Conservation (phyloP, 2,888 invertebrate species). For the Caenorhabditis panamensis region DNA sequence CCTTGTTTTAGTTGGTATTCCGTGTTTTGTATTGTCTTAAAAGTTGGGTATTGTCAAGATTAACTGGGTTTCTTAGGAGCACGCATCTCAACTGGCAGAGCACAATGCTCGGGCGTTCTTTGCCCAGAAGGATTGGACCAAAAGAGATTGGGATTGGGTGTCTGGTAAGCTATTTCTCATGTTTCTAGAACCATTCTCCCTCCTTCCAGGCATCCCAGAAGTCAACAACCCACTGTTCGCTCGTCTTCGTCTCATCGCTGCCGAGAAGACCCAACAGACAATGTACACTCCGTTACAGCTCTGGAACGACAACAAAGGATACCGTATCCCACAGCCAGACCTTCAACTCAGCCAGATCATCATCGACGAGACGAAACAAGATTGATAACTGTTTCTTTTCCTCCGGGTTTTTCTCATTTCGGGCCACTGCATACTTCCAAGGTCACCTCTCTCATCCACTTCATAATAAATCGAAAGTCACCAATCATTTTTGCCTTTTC, state of each 20-base stretch:
- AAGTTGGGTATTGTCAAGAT: background rate
- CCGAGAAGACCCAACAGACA: constrained; percentile 70
- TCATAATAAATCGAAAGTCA: constrained; percentile 49
- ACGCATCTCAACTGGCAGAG: constrained; percentile 72
- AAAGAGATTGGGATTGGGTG: constrained; percentile 78
- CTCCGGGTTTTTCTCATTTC: background rate
- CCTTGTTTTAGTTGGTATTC: constrained; percentile 8
- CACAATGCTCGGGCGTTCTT: constrained; percentile 76
- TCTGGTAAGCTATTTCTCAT: constrained; percentile 44
- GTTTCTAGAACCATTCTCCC: background rate
- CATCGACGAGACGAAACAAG: constrained; percentile 53
- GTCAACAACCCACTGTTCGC: constrained; percentile 73
- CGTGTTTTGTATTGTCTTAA: too few relatives aligned
- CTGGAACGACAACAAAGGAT: constrained; percentile 70
- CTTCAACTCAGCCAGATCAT: constrained; percentile 47
- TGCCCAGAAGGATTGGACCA: constrained; percentile 70
- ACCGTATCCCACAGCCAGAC: constrained; percentile 55
- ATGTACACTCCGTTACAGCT: constrained; percentile 72
- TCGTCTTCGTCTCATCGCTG: constrained; percentile 68
- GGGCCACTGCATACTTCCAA: constrained; percentile 8
- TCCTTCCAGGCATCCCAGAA: constrained; percentile 63
- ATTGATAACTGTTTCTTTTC: constrained; percentile 29
- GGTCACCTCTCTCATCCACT: constrained; percentile 1
- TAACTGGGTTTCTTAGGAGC: constrained; percentile 59
- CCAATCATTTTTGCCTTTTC: constrained; percentile 17